These are phyloP conservation scores for Xiphophorus maculatus DNA, from an alignment of 2,113 vertebrate species.

Conservation along the genomic window DNA sequence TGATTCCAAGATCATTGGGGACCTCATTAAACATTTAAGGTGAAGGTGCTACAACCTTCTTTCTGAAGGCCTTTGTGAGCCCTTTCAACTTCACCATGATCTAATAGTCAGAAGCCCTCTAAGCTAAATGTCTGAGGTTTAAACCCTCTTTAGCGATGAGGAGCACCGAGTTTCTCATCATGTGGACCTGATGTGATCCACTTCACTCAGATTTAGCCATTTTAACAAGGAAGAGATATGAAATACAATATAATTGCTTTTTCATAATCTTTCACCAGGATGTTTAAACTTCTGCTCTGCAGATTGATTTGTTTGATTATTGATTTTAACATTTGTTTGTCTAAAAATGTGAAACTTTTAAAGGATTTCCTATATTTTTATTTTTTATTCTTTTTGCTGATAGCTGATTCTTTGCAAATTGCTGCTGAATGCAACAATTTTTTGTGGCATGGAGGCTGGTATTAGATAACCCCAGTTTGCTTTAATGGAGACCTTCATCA, in stretches of 20 bases:
- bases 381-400: no score
- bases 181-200: background rate
- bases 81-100: background rate
- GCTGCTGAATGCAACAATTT: background rate
- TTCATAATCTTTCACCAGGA: no score
- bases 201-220: background rate
- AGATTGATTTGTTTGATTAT: background rate
- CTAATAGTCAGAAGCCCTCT: background rate
- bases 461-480: background rate
- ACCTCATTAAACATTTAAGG: background rate
- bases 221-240: background rate
- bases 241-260: background rate
- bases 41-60: background rate
- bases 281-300: background rate
- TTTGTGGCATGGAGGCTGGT: background rate
- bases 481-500: background rate
- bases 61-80: no score
- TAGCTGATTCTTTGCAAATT: no score
- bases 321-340: background rate
- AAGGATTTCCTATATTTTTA: background rate
- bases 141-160: background rate
- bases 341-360: no score
- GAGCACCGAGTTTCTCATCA: background rate
- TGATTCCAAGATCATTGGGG: background rate
- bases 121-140: background rate